Percentiles rank a stretch among this genome's conserved stretches.
Evolutionary conservation across 2,888 invertebrate genomes (phyloP).

Genomic region (Ephialtes manifestator): DNA sequence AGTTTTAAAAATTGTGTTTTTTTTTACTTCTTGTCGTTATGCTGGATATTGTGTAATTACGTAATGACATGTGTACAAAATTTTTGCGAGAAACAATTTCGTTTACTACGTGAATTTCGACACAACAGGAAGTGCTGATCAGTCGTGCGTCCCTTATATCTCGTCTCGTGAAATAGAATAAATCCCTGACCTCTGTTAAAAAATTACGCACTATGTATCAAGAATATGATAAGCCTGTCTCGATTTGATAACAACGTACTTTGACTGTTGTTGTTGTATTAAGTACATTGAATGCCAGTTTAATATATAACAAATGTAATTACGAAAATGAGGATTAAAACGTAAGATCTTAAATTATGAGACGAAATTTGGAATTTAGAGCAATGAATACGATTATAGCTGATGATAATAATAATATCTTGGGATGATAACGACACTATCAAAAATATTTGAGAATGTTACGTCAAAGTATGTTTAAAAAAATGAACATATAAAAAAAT

Average conservation of each 20-base stretch:
- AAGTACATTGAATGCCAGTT: neutral
- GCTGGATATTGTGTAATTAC: neutral
- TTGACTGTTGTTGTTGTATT: neutral
- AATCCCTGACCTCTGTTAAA: conserved; percentile 32
- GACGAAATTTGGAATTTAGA: too few species aligned
- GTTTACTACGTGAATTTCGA: neutral
- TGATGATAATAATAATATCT: too few species aligned
- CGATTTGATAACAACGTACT: neutral
- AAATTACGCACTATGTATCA: conserved; percentile 3
- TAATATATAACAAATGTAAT: neutral
- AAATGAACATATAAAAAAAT: too few species aligned
- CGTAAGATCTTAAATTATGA: neutral
- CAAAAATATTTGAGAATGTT: too few species aligned
- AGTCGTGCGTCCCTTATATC: conserved; percentile 15
- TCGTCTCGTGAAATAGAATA: neutral
- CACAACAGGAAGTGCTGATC: neutral
- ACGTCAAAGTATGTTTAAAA: too few species aligned
- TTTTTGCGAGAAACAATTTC: neutral
- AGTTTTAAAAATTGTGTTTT: neutral
- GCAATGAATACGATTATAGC: too few species aligned
- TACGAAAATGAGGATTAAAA: neutral
- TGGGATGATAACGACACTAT: too few species aligned
- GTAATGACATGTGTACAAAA: neutral
- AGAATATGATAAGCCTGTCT: conserved; percentile 8
- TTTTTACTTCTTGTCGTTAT: neutral